Evolutionary conservation across 1,140 invertebrate genomes (phyloP), one percentile per base, ranked within the genome.

Genomic region (Apis florea): DNA sequence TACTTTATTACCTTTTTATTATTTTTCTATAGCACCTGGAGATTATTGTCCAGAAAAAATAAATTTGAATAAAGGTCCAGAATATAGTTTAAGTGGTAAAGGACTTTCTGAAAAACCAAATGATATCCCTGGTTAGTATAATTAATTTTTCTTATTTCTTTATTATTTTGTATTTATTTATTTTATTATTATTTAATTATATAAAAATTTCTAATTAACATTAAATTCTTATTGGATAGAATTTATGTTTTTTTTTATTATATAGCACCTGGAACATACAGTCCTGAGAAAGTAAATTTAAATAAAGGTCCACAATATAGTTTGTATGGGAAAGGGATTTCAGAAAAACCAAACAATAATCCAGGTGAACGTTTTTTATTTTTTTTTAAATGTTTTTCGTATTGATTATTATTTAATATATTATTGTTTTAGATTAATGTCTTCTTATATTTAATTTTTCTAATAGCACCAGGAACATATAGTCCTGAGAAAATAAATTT

Each of bases 251-350:
- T 73, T 83, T 66, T 61, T 67, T 64, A 73, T 76, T 51, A 24
- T 83, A 40, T 6, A 91, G 90, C 88, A 69, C 90, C 90, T 72
- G 87, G 83, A 79, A 69, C 73, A 26, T 91, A 90, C 70, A 83
- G 76, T 74, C 90, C 89, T n/a, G 88, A 91, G 69, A 91, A 88
- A 83, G 82, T 88, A 87, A 90, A 85, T 31, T 69, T 85, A n/a
- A 61, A 51, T 49, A 84, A 75, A 89, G 89, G 91, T 79, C 83
- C 89, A 84, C 81, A 80, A 79, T 96, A 95, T 85, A 95, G 95
- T 53, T 95, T 96, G 95, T 96, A 89, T 83, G 94, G 95, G 53
- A 92, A 94, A 94, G 64, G 82, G 91, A 1, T 92, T 24, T 9
- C 70, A 19, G 51, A 67, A 17, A 80, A 80, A 19, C 79, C 24